phyloP scores from a whole-genome alignment of 2,797 vertebrate genomes.

The Muscicapa striata region DNA sequence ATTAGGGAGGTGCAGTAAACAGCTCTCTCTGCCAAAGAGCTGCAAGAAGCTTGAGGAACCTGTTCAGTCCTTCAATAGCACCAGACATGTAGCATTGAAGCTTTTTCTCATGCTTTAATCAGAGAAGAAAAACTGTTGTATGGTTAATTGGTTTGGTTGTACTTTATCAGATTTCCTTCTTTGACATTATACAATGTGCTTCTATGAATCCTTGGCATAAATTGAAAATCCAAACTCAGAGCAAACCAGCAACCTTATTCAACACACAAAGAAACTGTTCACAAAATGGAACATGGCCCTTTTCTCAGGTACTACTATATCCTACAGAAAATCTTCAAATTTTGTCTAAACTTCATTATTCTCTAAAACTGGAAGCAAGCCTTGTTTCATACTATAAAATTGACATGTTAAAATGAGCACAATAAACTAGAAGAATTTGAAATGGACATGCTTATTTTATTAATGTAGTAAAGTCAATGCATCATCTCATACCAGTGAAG shows the following conservation, averaged over 20 bases:
- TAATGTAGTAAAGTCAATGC: background rate
- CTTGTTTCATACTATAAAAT: background rate
- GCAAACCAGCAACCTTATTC: background rate
- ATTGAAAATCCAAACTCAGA: background rate
- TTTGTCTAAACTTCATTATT: background rate
- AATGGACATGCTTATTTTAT: background rate
- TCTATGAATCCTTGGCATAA: background rate
- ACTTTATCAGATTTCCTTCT: background rate
- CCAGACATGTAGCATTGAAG: rapidly evolving
- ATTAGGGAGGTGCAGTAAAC: background rate
- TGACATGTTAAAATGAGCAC: background rate
- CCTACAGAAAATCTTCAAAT: background rate
- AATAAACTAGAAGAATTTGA: background rate
- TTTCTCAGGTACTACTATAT: background rate
- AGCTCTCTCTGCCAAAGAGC: background rate
- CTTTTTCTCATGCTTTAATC: background rate
- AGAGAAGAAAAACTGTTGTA: background rate
- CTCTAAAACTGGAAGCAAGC: background rate
- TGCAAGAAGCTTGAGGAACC: background rate
- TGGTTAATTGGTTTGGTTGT: background rate
- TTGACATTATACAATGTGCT: background rate
- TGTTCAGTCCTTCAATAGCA: background rate
- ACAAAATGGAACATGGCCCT: background rate
- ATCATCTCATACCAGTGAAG: background rate
- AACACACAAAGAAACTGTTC: background rate